Conservation (phyloP, 1,140 invertebrate genomes). For the Trinorchestia longiramus region DNA sequence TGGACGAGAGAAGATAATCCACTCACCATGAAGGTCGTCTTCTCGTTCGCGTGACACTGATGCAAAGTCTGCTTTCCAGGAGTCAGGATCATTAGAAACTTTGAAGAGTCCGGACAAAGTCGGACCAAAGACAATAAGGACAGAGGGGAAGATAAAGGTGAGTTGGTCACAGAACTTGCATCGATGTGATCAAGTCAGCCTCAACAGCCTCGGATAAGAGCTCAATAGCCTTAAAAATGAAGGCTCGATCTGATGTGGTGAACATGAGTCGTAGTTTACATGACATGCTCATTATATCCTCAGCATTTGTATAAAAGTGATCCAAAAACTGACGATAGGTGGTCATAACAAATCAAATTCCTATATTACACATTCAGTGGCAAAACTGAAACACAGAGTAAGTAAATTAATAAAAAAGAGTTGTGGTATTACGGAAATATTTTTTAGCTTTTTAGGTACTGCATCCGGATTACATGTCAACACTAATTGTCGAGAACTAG, state of each 20-base stretch:
- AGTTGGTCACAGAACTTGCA: not conserved
- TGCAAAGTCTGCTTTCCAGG: not conserved
- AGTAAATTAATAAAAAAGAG: too few relatives aligned
- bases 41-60: not conserved
- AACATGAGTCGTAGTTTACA: not conserved
- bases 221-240: not conserved
- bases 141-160: not conserved
- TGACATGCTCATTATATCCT: not conserved
- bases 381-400: too few relatives aligned
- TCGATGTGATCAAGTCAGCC: not conserved
- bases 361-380: too few relatives aligned
- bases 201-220: not conserved
- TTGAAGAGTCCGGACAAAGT: not conserved
- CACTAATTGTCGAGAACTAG: too few relatives aligned
- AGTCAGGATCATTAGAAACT: slow-evolving; percentile 1
- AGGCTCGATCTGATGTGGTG: not conserved
- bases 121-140: not conserved
- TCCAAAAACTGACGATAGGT: not conserved
- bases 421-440: too few relatives aligned
- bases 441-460: too few relatives aligned
- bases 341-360: too few relatives aligned
- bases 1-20: not conserved
- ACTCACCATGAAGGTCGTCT: not conserved
- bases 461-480: too few relatives aligned
- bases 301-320: not conserved